phyloP scores from a whole-genome alignment of 64 coral and sea anemone genomes.

The Pachyseris speciosa region DNA sequence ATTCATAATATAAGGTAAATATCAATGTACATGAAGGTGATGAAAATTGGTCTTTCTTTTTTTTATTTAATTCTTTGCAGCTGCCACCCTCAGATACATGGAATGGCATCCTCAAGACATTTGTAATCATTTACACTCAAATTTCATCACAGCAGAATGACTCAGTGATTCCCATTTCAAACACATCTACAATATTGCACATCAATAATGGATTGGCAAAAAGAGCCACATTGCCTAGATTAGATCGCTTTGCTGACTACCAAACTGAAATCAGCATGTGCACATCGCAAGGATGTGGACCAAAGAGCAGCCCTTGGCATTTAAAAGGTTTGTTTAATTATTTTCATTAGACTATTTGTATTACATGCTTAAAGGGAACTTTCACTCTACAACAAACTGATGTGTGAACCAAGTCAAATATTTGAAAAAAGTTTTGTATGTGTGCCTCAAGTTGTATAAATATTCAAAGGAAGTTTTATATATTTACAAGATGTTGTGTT shows the following conservation, averaged over 20 bases:
- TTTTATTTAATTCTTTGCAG: neutral
- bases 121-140: neutral
- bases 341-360: neutral
- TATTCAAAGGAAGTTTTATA: no score
- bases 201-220: neutral
- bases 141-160: neutral
- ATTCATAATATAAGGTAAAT: no score
- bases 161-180: neutral
- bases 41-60: no score
- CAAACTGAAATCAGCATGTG: conserved; percentile 30
- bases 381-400: no score
- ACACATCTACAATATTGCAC: neutral
- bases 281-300: conserved; percentile 10
- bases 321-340: neutral
- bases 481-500: no score
- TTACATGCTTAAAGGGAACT: no score
- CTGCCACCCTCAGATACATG: neutral
- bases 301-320: neutral
- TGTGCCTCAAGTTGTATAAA: no score
- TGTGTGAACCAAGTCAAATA: no score
- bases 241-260: neutral
- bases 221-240: neutral
- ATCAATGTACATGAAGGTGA: no score
- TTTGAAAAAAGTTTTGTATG: no score
- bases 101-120: conserved; percentile 16